Evolutionary conservation across 2,888 invertebrate genomes (phyloP).

Genomic region (Leucoma salicis): DNA sequence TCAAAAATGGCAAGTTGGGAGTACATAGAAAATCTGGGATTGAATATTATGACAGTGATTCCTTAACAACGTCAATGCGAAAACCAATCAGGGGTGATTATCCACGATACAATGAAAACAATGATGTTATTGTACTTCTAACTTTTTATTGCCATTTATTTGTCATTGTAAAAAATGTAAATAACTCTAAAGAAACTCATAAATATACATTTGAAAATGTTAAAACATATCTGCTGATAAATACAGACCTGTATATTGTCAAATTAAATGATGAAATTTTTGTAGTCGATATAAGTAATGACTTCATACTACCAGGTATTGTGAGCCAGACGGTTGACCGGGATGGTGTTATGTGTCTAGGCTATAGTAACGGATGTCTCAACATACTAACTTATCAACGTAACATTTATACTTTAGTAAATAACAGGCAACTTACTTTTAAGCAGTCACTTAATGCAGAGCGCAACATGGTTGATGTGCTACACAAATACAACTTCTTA

Average conservation of each 20-base stretch:
- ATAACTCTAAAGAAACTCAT: conserved; percentile 25
- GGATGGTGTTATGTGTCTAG: conserved; percentile 47
- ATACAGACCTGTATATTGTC: conserved; percentile 44
- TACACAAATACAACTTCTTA: conserved; percentile 50
- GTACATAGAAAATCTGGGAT: conserved; percentile 51
- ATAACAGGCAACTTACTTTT: conserved; percentile 26
- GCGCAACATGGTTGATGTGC: conserved; percentile 41
- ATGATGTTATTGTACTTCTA: conserved; percentile 38
- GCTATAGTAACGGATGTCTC: conserved; percentile 36
- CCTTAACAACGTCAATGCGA: conserved; percentile 36
- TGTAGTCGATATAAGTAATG: conserved; percentile 32
- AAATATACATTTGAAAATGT: conserved; percentile 44
- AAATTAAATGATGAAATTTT: conserved; percentile 47
- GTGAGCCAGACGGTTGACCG: conserved; percentile 28
- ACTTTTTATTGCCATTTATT: conserved; percentile 43
- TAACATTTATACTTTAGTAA: conserved; percentile 42
- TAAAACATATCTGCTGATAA: conserved; percentile 44
- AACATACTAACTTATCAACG: conserved; percentile 49
- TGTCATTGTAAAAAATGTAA: conserved; percentile 40
- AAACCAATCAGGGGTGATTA: conserved; percentile 45
- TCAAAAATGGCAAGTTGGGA: conserved; percentile 48
- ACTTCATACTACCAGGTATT: conserved; percentile 8
- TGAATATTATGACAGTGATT: conserved; percentile 52
- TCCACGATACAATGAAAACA: conserved; percentile 51
- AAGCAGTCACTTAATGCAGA: conserved; percentile 33